Percentiles rank a stretch among this genome's conserved stretches.
Conservation (phyloP, 2,113 vertebrate genomes). For the Sturnira hondurensis region DNA sequence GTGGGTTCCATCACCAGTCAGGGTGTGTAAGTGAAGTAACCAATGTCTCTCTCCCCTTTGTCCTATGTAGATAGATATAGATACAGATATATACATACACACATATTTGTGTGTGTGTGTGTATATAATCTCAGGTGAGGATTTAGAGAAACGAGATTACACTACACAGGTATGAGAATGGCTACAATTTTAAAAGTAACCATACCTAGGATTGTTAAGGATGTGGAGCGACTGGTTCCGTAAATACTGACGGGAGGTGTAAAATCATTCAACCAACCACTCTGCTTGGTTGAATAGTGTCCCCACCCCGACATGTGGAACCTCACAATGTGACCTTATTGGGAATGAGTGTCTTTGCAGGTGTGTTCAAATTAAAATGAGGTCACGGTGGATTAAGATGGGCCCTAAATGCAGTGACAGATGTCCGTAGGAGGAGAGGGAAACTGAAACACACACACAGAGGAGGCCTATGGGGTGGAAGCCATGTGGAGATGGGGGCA, state of each 20-base stretch:
- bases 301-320: neutral
- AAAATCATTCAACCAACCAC: neutral
- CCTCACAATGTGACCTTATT: neutral
- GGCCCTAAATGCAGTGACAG: neutral
- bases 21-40: no score
- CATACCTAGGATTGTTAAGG: neutral
- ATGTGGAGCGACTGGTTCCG: neutral
- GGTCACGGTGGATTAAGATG: neutral
- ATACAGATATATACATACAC: no score
- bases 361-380: neutral
- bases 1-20: no score
- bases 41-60: no score
- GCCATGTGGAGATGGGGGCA: neutral
- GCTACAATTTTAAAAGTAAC: neutral
- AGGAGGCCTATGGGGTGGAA: neutral
- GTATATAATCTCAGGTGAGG: no score
- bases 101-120: no score
- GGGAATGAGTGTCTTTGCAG: neutral
- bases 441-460: neutral
- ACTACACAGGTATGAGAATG: neutral
- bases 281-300: no score
- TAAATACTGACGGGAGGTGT: neutral
- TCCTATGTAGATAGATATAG: no score
- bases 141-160: neutral
- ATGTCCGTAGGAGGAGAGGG: neutral